Percentiles rank a stretch among this genome's conserved stretches.
These are phyloP conservation scores for Epinephelus fuscoguttatus DNA, from an alignment of 2,113 vertebrate species.

Conservation along the genomic window DNA sequence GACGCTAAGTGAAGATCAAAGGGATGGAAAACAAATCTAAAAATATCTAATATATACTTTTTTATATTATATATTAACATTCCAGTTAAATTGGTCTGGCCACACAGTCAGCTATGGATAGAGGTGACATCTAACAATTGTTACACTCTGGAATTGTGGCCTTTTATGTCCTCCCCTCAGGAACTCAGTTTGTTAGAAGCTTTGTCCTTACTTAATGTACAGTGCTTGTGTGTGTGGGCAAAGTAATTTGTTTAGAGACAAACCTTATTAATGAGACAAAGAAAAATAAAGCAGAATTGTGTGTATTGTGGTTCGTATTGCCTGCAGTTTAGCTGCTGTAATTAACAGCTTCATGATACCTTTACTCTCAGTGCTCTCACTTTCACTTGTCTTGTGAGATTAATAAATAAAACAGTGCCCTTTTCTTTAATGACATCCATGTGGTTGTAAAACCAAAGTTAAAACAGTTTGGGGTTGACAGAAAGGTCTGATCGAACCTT, in stretches of 20 bases:
- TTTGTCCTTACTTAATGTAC: constrained; percentile 22
- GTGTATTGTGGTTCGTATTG: constrained; percentile 10
- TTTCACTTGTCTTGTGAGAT: constrained; percentile 17
- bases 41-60: not conserved
- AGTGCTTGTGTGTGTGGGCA: constrained; percentile 5
- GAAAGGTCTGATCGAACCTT: constrained; percentile 12
- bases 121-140: constrained; percentile 38
- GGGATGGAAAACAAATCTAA: not conserved
- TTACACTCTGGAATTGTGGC: constrained; percentile 20
- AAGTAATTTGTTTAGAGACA: constrained; percentile 46
- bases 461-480: constrained; percentile 26
- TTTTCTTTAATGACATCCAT: constrained; percentile 22
- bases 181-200: constrained; percentile 18
- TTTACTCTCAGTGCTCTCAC: not conserved
- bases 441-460: constrained; percentile 23
- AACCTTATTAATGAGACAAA: constrained; percentile 44
- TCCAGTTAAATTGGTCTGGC: not conserved
- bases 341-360: constrained; percentile 51
- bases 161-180: constrained; percentile 7
- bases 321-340: constrained; percentile 1
- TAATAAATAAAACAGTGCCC: constrained; percentile 43
- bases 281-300: constrained; percentile 22
- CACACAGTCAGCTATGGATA: constrained; percentile 9
- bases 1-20: constrained; percentile 23
- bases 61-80: constrained; percentile 20